Conservation (phyloP, 2,113 vertebrate species). For the Tympanuchus pallidicinctus region DNA sequence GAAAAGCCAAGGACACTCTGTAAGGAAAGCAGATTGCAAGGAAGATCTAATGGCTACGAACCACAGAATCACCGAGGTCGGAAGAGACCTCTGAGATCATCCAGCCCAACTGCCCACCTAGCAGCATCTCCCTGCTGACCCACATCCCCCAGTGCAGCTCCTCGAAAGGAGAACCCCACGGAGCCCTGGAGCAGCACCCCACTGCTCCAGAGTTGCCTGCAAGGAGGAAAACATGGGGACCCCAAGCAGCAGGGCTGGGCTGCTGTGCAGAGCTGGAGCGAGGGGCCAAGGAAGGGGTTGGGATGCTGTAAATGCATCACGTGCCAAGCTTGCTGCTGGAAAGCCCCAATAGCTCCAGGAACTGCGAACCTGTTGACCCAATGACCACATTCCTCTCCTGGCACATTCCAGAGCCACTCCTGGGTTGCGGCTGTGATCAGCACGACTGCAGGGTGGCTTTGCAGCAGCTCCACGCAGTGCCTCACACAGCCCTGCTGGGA, state of each 20-base stretch:
- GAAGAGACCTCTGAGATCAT: too few species aligned
- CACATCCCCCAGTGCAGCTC: too few species aligned
- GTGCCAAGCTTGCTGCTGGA: too few species aligned
- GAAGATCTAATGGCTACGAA: background rate
- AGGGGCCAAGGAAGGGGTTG: background rate
- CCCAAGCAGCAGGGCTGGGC: background rate
- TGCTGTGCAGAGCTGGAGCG: background rate
- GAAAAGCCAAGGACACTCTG: constrained; percentile 31
- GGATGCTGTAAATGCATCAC: too few species aligned
- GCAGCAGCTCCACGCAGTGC: background rate
- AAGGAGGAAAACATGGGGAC: background rate
- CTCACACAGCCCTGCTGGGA: background rate
- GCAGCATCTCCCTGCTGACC: too few species aligned
- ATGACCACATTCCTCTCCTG: background rate
- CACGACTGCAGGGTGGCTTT: constrained; percentile 5
- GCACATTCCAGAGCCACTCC: background rate
- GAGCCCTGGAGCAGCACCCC: background rate
- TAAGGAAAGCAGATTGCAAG: background rate
- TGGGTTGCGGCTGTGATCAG: background rate
- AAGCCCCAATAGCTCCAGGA: background rate
- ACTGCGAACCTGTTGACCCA: background rate
- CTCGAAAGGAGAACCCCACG: background rate
- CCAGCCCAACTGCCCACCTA: too few species aligned
- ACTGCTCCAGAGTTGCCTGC: background rate
- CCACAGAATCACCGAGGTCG: too few species aligned